Percentiles rank a stretch among this genome's conserved stretches.
phyloP scores from a whole-genome alignment of 2,797 vertebrate species.

The Sebastiscus albofasciatus region DNA sequence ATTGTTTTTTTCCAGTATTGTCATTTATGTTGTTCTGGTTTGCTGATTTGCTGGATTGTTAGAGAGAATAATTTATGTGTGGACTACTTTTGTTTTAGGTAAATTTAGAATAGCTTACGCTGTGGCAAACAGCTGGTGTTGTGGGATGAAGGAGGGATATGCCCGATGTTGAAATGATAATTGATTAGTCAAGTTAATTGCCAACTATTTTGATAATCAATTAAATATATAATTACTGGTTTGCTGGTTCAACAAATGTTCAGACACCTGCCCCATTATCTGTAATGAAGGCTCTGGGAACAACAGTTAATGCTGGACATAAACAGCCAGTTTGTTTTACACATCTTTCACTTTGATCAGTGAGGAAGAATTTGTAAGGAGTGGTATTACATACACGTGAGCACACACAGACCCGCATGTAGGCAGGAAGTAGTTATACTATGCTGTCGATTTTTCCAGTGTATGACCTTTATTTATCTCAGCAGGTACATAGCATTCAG shows the following conservation, averaged over 20 bases:
- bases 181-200: not conserved
- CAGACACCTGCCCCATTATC: not conserved
- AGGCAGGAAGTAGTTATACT: not conserved
- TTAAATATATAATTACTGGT: not conserved
- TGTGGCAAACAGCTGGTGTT: not conserved
- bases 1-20: not conserved
- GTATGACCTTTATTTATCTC: constrained; percentile 40
- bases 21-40: not conserved
- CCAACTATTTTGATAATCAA: not conserved
- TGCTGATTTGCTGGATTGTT: not conserved
- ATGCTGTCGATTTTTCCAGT: constrained; percentile 1
- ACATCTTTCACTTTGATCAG: not conserved
- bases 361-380: not conserved
- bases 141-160: not conserved
- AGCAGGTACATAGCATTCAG: constrained; percentile 12
- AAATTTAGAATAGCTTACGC: not conserved
- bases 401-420: not conserved
- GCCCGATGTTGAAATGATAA: not conserved
- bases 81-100: not conserved
- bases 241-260: not conserved
- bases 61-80: not conserved
- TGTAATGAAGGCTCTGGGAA: not conserved
- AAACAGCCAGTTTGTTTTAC: not conserved
- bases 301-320: not conserved
- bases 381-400: not conserved